Conservation (phyloP, 2,113 vertebrate genomes). For the Anseranas semipalmata region DNA sequence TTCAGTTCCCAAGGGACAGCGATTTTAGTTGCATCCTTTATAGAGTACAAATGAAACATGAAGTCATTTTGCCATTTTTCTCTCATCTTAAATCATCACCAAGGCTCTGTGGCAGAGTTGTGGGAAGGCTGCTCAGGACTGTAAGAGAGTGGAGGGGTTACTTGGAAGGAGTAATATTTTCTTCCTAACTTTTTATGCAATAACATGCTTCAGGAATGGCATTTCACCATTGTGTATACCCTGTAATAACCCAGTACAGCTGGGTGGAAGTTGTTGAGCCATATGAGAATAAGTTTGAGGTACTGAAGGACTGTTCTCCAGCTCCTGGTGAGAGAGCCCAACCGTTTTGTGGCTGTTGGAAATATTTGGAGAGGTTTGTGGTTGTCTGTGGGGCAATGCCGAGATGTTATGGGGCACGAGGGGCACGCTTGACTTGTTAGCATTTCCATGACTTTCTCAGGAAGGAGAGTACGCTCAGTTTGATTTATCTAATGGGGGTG, state of each 20-base stretch:
- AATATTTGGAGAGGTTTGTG: neutral
- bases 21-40: neutral
- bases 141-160: neutral
- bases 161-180: neutral
- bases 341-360: neutral
- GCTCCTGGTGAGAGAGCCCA: neutral
- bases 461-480: neutral
- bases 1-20: neutral
- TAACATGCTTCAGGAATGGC: neutral
- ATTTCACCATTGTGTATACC: neutral
- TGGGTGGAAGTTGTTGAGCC: neutral
- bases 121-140: neutral
- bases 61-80: constrained; percentile 7
- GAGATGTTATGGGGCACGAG: neutral
- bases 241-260: neutral
- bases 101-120: neutral
- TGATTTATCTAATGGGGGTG: neutral
- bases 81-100: neutral
- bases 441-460: neutral
- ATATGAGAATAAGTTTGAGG: neutral
- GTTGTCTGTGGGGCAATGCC: neutral
- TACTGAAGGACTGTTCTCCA: neutral
- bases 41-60: neutral
- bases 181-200: neutral
- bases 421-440: neutral